These are phyloP conservation scores for Danaus plexippus DNA, from an alignment of 1,140 invertebrate species.

Conservation along the genomic window DNA sequence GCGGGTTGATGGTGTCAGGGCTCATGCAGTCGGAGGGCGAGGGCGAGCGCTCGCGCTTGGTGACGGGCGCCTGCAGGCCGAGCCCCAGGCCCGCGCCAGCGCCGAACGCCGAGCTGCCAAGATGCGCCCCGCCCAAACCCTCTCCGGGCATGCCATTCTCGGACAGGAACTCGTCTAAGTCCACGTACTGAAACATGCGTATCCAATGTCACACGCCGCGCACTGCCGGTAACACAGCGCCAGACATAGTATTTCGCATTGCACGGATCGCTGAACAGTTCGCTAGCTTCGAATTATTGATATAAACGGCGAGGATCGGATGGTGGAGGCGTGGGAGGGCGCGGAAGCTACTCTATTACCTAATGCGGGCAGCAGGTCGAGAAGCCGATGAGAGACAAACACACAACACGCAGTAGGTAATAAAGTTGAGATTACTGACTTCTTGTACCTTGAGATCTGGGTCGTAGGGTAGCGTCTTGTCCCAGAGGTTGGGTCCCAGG, in stretches of 20 bases:
- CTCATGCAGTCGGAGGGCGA: conserved; percentile 89
- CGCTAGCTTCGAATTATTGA: conserved; percentile 14
- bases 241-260: conserved; percentile 15
- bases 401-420: conserved; percentile 64
- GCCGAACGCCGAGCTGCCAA: conserved; percentile 72
- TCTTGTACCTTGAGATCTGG: conserved; percentile 93
- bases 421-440: conserved; percentile 73
- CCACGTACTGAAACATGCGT: conserved; percentile 85
- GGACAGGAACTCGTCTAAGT: conserved; percentile 95
- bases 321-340: conserved; percentile 3
- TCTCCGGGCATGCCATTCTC: conserved; percentile 92
- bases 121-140: conserved; percentile 75
- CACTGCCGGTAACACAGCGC: conserved; percentile 12
- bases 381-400: conserved; percentile 34
- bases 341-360: conserved; percentile 48
- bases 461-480: conserved; percentile 91
- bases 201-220: conserved; percentile 25
- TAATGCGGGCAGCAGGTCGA: conserved; percentile 43
- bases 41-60: conserved; percentile 86
- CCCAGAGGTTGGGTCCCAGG: conserved; percentile 94
- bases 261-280: conserved; percentile 12
- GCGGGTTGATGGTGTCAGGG: conserved; percentile 87
- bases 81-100: conserved; percentile 71
- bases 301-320: conserved; percentile 7
- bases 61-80: conserved; percentile 71